phyloP scores from a whole-genome alignment of 2,113 vertebrate genomes.

The Chionis minor region DNA sequence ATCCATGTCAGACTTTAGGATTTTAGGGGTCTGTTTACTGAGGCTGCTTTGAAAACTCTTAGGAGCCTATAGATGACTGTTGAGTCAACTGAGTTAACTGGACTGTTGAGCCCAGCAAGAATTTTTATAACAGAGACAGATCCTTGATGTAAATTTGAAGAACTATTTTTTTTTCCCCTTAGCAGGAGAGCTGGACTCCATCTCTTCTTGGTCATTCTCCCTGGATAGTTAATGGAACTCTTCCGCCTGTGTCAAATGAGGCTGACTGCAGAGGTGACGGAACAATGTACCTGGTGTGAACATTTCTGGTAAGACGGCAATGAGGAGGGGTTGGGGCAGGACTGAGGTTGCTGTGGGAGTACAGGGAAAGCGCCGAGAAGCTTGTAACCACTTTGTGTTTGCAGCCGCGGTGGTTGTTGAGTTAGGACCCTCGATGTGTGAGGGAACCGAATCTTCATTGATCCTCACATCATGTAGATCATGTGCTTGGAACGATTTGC shows the following conservation, averaged over 20 bases:
- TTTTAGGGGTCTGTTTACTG: neutral
- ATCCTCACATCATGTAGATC: neutral
- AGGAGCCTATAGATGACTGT: neutral
- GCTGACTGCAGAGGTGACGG: neutral
- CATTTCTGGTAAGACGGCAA: neutral
- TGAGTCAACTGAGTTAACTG: too few relatives aligned
- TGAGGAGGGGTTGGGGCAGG: fast-evolving
- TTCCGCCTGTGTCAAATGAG: neutral
- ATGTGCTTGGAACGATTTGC: neutral
- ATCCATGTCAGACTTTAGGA: fast-evolving
- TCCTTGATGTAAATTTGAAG: neutral
- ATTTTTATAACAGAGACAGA: neutral
- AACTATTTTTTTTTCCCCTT: neutral
- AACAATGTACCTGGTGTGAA: fast-evolving
- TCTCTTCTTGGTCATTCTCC: neutral
- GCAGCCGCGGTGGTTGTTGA: neutral
- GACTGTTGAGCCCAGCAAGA: neutral
- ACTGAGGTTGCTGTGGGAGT: neutral
- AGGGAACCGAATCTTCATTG: neutral
- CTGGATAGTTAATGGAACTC: neutral
- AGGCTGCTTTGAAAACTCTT: neutral
- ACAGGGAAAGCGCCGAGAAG: neutral
- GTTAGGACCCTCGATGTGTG: neutral
- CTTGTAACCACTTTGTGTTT: neutral
- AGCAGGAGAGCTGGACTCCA: neutral